Base-by-base conservation (phyloP, 2,113 vertebrate genomes). In the Oreotrochilus melanogaster region DNA sequence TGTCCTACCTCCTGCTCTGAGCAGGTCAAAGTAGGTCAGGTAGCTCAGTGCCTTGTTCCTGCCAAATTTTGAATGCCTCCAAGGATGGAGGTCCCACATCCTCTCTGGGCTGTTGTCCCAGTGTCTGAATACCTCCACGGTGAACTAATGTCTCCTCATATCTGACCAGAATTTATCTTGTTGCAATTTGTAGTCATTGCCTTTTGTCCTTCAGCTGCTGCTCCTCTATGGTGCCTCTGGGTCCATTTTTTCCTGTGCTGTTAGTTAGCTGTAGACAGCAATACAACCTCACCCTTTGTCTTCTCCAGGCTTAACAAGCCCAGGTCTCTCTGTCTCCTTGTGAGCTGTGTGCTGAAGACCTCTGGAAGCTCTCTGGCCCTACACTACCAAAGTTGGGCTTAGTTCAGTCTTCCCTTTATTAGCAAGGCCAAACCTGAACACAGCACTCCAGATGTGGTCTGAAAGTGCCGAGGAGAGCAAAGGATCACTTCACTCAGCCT, bases 291-390 rank as follows among this genome's bases (percentile, higher is more conserved):
- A 48, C 4, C 43, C 66, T 31, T 50, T 74, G 70, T 78, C 24
- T 73, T 61, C 45, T 80, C 14, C 33, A 35, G 9, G 37, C 37
- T 67, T 56, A 84, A 71, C 9, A 76, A 51, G 18, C 16, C 11
- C 16, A 39, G 9, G 18, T 23, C 18, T 58, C 42, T 61, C 37
- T 5, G 1, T 62, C 25, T 56, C 33, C 48, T 60, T 1, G 1
- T 8, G 48, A 0, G 0, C 18, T 18, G 11, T 3, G 2, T 2
- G 15, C 33, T 31, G 17, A 53, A 45, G n/a, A 6, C 13, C 4
- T 28, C 10, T 11, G 8, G 39, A 31, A 89, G 28, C n/a, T 37
- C 53, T 30, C 11, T 42, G 48, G 17, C 51, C 28, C 33, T 27
- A 8, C 18, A 43, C 37, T 24, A 42, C 37, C 24, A 60, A 21